Conservation (phyloP, 2,888 invertebrate genomes). For the Morpho helenor region DNA sequence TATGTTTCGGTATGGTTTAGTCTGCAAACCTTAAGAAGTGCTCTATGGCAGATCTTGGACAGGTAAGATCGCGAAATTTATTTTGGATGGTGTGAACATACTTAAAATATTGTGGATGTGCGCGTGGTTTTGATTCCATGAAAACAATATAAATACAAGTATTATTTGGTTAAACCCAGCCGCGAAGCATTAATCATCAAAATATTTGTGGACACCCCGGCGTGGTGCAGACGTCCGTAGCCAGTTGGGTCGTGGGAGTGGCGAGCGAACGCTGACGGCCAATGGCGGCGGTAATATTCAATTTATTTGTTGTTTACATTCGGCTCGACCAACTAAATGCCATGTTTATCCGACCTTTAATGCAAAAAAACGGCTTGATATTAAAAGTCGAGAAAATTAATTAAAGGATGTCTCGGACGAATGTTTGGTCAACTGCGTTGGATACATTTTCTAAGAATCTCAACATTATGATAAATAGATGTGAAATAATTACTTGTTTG, state of each 20-base stretch:
- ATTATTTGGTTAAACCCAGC: conserved; percentile 1
- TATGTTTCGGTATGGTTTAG: no score
- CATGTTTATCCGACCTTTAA: not conserved
- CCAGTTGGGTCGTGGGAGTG: conserved; percentile 1
- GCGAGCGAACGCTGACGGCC: not conserved
- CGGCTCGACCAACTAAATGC: not conserved
- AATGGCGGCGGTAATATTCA: not conserved
- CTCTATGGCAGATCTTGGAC: no score
- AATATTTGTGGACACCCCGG: not conserved
- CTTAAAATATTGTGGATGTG: no score
- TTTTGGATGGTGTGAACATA: no score
- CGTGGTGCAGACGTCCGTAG: no score
- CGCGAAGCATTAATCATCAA: not conserved
- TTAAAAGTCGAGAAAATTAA: not conserved
- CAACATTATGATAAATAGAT: no score
- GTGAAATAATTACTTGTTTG: no score
- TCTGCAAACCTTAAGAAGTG: no score
- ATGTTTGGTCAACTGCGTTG: no score
- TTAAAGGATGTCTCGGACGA: conserved; percentile 1
- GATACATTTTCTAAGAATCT: not conserved
- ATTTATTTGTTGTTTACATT: conserved; percentile 5
- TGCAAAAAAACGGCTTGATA: not conserved
- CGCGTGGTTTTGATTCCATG: no score
- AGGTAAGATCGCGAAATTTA: no score
- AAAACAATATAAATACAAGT: no score